These are phyloP conservation scores for Oncorhynchus nerka DNA, from an alignment of 2,113 vertebrate species.

Conservation along the genomic window DNA sequence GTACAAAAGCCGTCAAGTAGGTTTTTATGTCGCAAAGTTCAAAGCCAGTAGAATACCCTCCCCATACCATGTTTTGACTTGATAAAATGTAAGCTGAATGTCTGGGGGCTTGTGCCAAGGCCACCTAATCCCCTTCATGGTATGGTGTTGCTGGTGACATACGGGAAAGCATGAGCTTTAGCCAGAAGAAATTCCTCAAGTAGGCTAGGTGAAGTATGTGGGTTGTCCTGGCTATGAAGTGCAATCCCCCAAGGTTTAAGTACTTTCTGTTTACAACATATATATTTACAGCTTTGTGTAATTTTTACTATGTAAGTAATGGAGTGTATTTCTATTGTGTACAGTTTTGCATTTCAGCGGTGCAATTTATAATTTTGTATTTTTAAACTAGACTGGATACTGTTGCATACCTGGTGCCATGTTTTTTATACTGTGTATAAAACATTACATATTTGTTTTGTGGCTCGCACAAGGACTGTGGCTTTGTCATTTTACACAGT, in stretches of 20 bases:
- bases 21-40: slow-evolving; percentile 3
- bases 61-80: slow-evolving; percentile 41
- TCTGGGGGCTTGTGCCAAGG: slow-evolving; percentile 47
- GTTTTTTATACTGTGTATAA: too few species aligned
- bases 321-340: too few species aligned
- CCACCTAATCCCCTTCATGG: slow-evolving; percentile 66
- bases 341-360: too few species aligned
- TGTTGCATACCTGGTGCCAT: too few species aligned
- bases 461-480: slow-evolving; percentile 50
- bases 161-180: slow-evolving; percentile 58
- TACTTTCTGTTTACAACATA: slow-evolving; percentile 46
- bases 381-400: too few species aligned
- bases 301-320: slow-evolving; percentile 20
- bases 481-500: slow-evolving; percentile 49
- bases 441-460: slow-evolving; percentile 51
- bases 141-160: slow-evolving; percentile 32
- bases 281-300: slow-evolving; percentile 40
- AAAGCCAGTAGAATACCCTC: slow-evolving; percentile 25
- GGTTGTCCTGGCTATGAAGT: slow-evolving; percentile 44
- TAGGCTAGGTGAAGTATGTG: slow-evolving; percentile 58
- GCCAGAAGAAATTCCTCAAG: slow-evolving; percentile 40
- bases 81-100: slow-evolving; percentile 38
- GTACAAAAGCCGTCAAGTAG: too few species aligned
- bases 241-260: slow-evolving; percentile 69
- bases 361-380: too few species aligned